phyloP scores from a whole-genome alignment of 2,888 invertebrate species.

The Plutella xylostella region DNA sequence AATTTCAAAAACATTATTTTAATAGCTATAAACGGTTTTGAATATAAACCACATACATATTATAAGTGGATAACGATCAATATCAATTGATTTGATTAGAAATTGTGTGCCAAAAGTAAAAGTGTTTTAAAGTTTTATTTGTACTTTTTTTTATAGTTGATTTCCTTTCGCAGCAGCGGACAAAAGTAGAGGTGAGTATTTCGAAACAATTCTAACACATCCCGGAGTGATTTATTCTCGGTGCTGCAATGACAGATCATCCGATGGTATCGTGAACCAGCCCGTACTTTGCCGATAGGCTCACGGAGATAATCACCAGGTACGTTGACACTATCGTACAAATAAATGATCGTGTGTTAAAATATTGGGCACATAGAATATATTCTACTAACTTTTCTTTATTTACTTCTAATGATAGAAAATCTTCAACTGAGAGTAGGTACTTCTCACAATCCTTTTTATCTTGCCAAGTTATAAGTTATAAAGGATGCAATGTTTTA shows the following conservation, averaged over 20 bases:
- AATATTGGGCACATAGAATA: no score
- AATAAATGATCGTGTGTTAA: slow-evolving; percentile 47
- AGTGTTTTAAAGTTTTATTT: no score
- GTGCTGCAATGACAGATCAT: slow-evolving; percentile 26
- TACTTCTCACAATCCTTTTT: no score
- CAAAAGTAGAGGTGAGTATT: no score
- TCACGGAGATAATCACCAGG: slow-evolving; percentile 38
- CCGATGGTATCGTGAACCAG: slow-evolving; percentile 23
- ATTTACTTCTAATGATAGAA: background rate
- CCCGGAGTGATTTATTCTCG: slow-evolving; percentile 20
- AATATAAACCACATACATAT: slow-evolving; percentile 34
- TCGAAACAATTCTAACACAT: slow-evolving; percentile 9
- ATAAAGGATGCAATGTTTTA: background rate
- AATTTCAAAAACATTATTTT: slow-evolving; percentile 44
- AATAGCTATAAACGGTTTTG: slow-evolving; percentile 38
- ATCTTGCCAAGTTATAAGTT: background rate
- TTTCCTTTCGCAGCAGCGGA: no score
- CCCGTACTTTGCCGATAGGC: slow-evolving; percentile 10
- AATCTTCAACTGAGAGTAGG: background rate
- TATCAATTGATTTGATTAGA: slow-evolving; percentile 13
- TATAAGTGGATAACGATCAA: slow-evolving; percentile 29
- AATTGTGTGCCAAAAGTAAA: background rate
- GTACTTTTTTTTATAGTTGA: no score
- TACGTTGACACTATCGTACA: slow-evolving; percentile 46
- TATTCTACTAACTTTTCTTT: no score